A percentile compares a stretch with the other conserved stretches of the same genome.
phyloP scores from a whole-genome alignment of 2,113 vertebrate species.

The Ifrita kowaldi region DNA sequence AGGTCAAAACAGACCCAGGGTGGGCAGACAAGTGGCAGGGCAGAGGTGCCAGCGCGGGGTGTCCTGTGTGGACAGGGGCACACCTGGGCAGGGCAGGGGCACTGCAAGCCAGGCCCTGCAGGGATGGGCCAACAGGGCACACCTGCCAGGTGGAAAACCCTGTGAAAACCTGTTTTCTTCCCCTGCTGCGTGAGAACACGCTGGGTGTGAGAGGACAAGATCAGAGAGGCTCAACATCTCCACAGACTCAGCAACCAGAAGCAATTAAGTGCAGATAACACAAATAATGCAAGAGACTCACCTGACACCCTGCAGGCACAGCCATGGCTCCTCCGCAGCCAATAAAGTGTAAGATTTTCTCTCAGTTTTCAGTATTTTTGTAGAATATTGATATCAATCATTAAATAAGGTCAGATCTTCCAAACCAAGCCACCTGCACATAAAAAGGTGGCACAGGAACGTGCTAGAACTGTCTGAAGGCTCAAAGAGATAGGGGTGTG shows the following conservation, averaged over 20 bases:
- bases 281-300: fast-evolving
- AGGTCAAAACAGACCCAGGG: fast-evolving
- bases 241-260: background rate
- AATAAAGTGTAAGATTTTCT: fast-evolving
- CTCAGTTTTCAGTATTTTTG: fast-evolving
- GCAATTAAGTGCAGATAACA: background rate
- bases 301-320: fast-evolving
- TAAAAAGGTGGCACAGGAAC: fast-evolving
- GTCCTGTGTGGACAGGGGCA: background rate
- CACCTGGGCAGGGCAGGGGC: background rate
- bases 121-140: background rate
- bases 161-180: background rate
- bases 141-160: background rate
- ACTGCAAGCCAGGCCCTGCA: background rate
- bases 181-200: background rate
- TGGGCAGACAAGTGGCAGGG: background rate
- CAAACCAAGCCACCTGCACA: fast-evolving
- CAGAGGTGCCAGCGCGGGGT: fast-evolving
- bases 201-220: background rate
- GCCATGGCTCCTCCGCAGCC: background rate
- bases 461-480: background rate
- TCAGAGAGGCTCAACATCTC: background rate
- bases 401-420: background rate
- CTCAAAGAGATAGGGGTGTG: fast-evolving
- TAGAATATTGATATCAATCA: background rate